These are phyloP conservation scores for Heliornis fulica DNA, from an alignment of 2,113 vertebrate genomes.

Conservation along the genomic window DNA sequence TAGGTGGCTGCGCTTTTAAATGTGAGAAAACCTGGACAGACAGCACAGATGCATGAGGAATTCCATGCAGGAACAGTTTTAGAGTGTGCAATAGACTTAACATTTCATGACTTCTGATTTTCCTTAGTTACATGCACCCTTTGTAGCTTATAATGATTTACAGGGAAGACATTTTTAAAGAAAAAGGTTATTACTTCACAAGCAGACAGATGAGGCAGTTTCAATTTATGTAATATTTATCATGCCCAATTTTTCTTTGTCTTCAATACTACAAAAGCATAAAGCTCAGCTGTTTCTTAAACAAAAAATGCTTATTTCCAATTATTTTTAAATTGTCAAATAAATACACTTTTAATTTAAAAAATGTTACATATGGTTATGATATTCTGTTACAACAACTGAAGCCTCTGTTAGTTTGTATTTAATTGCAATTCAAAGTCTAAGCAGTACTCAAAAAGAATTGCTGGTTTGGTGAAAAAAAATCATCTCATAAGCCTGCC, in stretches of 20 bases:
- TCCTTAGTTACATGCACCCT: not conserved
- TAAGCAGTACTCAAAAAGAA: not conserved
- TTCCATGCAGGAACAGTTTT: not conserved
- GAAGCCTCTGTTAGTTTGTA: not conserved
- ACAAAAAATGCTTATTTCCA: not conserved
- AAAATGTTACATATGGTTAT: not conserved
- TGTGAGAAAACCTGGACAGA: not conserved
- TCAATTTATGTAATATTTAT: not conserved
- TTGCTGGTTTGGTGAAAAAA: not conserved
- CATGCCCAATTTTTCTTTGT: not conserved
- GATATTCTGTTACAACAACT: conserved; percentile 19
- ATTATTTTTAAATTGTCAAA: not conserved
- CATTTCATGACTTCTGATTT: not conserved
- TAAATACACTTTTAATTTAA: conserved; percentile 7
- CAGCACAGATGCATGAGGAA: fast-evolving
- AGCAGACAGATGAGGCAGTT: not conserved
- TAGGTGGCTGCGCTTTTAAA: not conserved
- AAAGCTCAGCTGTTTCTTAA: not conserved
- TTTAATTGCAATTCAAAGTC: conserved; percentile 13
- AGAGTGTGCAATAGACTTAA: not conserved
- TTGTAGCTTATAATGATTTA: not conserved
- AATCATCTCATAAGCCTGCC: not conserved
- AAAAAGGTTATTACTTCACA: not conserved
- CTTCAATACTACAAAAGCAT: not conserved
- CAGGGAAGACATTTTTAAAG: not conserved